Evolutionary conservation across 2,888 invertebrate genomes (phyloP), one percentile per base, ranked within the genome.

Genomic region (Drosophila mimica): DNA sequence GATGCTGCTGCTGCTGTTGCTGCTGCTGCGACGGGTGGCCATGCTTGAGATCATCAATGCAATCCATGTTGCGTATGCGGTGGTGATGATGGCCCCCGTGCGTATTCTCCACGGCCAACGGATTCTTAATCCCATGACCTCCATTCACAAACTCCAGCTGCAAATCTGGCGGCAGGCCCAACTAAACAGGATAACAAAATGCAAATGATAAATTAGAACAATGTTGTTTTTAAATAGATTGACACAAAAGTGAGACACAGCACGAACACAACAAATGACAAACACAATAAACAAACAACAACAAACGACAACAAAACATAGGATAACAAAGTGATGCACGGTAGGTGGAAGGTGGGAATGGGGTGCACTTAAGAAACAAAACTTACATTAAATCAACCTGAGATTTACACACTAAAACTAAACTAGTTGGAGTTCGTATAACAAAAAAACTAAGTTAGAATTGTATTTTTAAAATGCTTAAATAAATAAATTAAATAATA

Each of bases 41-140:
- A 70, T 92, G 91, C 76, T 92, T 92, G 81, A 91, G 82, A 80
- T 92, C 92, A 81, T 92, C 92, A 49, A 91, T 81, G 77, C 92
- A 92, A 81, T 92, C 92, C 69, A 92, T 86, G 49, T 90, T 92
- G 78, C 96, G 94, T 90, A 94, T 95, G 84, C 96, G 94, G 88
- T 92, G 91, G 70, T 91, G 78, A 73, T 81, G 91, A 66, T 88
- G 91, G 71, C 88, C 91, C n/a, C 88, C 79, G 74, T 95, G 95
- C 5, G 95, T 94, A 62, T 94, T 93, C 92, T 96, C 96, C 63
- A 95, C 96, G 38, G 98, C 97, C 85, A 98, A 93, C 2, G 99
- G 99, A 93, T 99, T 99, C 93, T 99, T 99, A 74, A 99, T 98
- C 49, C 99, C 99, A 92, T 99, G 98, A 20, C 99, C 99, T 65